Base-by-base conservation (phyloP, 35 echinoderm and acorn worm species). In the Heliocidaris erythrogramma region DNA sequence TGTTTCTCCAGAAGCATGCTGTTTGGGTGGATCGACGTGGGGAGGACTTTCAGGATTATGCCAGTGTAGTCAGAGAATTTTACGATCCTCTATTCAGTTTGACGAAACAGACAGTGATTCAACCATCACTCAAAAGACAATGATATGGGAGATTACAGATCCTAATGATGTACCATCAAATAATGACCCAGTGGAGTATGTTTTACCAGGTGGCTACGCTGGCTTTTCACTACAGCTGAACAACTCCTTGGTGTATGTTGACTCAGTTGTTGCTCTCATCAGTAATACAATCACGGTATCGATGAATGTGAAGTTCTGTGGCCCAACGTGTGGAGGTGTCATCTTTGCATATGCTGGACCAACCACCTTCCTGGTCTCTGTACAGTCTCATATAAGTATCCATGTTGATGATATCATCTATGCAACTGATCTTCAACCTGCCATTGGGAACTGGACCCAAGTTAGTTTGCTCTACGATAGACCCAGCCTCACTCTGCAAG, bases 391-490 rank as follows among this genome's bases (percentile, higher is more conserved):
- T 30, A 89, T 97, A 8, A 94, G 90, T 5, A 92, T 98, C 86
- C 96, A 98, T 93, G 97, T 93, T 91, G 94, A 92, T 30, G 92
- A 91, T 29, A 49, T 93, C 27, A 86, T 93, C 85, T 86, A 95
- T 48, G 94, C 96, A 61, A 98, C 97, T 30, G 96, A 95, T 85
- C 86, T 98, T 0, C 31, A 85, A 32, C 32, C 97, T 2, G 94
- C 69, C 52, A 85, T 93, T 53, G 94, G 92, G 13, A 56, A 85
- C 52, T 98, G 97, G 97, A 95, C 95, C 42, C 97, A 96, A 13
- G 31, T 98, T 4, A 94, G 95, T 49, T 30, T 98, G 14, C 91
- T 98, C 16, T 98, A 90, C 94, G 96, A 98, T 49, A 93, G 86
- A 35, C 30, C 86, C 0, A 86, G 85, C 10, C 49, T 88, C 0